phyloP scores from a whole-genome alignment of 1,140 invertebrate genomes.

The Homarus americanus region DNA sequence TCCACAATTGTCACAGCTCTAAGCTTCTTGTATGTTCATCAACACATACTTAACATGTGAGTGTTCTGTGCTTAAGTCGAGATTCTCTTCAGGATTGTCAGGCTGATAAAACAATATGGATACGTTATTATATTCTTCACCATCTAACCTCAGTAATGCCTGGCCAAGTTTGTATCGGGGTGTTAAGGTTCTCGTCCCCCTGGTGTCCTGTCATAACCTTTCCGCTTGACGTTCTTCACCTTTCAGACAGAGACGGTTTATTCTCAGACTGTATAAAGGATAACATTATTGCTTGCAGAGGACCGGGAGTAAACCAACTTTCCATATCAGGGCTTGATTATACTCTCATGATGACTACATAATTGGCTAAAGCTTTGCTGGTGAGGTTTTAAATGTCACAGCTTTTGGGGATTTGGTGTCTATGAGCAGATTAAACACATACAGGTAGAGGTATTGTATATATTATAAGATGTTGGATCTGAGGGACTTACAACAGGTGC shows the following conservation, averaged over 20 bases:
- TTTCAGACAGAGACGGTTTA: neutral
- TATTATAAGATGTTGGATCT: no score
- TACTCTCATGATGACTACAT: neutral
- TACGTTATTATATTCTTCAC: neutral
- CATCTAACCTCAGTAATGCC: neutral
- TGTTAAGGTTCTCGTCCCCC: neutral
- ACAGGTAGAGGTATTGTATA: neutral
- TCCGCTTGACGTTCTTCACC: neutral
- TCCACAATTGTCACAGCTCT: neutral
- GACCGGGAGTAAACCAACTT: neutral
- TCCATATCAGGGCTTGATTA: neutral
- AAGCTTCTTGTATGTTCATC: neutral
- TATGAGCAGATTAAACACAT: neutral
- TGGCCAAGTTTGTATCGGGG: neutral
- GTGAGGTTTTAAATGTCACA: neutral
- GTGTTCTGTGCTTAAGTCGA: neutral
- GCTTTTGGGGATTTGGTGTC: constrained; percentile 40
- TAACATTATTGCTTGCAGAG: neutral
- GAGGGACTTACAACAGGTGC: no score
- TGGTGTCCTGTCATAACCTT: neutral
- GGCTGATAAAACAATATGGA: neutral
- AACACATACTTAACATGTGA: neutral
- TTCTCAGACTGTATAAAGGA: neutral
- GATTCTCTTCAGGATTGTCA: neutral
- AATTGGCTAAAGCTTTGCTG: constrained; percentile 15